Percentiles rank a stretch among this genome's conserved stretches.
These are phyloP conservation scores for Falco punctatus DNA, from an alignment of 2,113 vertebrate genomes.

Conservation along the genomic window DNA sequence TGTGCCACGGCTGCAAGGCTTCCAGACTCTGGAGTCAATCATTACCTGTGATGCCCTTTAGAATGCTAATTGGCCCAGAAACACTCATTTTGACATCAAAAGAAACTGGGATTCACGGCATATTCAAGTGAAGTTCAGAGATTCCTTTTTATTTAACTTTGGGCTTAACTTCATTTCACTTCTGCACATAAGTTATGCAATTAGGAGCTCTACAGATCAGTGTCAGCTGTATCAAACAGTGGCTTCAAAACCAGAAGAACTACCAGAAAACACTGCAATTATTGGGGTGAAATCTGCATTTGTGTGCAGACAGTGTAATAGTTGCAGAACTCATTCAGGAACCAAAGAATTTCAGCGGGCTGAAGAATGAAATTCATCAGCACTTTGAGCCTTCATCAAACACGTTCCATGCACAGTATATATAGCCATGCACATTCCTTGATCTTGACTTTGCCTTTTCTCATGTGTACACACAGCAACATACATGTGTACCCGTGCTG, in stretches of 20 bases:
- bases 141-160: not conserved
- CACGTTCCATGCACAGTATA: not conserved
- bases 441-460: not conserved
- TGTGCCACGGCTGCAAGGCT: not conserved
- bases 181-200: not conserved
- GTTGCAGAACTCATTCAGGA: not conserved
- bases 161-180: not conserved
- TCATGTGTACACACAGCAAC: accelerated
- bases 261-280: not conserved
- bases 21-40: not conserved
- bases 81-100: not conserved
- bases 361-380: not conserved
- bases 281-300: not conserved
- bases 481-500: not conserved
- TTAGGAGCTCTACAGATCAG: not conserved
- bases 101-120: not conserved
- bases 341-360: not conserved
- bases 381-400: not conserved
- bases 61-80: not conserved
- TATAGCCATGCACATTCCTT: too few relatives aligned
- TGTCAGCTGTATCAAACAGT: not conserved
- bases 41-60: not conserved
- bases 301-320: not conserved
- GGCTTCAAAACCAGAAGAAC: not conserved
- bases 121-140: not conserved